These are phyloP conservation scores for Rhynchonycteris naso DNA, from an alignment of 2,797 vertebrate species.

Conservation along the genomic window DNA sequence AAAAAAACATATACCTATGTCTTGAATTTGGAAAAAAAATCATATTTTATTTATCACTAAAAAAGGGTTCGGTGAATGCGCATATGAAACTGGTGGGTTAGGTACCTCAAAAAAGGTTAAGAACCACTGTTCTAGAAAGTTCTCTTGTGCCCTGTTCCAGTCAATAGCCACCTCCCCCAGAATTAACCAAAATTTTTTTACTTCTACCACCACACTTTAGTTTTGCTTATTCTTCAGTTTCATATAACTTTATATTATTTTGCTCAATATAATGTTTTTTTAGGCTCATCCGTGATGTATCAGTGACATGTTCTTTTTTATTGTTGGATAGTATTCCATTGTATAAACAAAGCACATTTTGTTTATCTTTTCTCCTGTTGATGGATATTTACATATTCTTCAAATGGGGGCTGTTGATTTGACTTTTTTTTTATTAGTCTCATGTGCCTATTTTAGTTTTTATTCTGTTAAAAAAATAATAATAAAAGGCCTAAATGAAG, in stretches of 20 bases:
- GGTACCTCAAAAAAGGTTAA: too few relatives aligned
- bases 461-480: not conserved
- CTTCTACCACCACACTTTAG: not conserved
- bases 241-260: not conserved
- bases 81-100: too few relatives aligned
- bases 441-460: conserved; percentile 2
- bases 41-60: too few relatives aligned
- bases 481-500: not conserved
- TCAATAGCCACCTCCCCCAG: not conserved
- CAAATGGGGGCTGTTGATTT: not conserved
- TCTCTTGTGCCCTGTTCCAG: not conserved
- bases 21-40: too few relatives aligned
- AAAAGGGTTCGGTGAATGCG: too few relatives aligned
- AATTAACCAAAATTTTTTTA: not conserved
- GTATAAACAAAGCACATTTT: not conserved
- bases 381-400: not conserved
- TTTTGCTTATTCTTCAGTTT: not conserved
- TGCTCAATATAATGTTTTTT: not conserved
- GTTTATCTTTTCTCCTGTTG: not conserved
- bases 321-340: not conserved
- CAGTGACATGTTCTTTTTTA: not conserved
- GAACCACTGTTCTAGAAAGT: not conserved
- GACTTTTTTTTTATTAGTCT: not conserved
- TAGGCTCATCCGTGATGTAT: not conserved
- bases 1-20: too few relatives aligned